Percentiles rank a stretch among this genome's conserved stretches.
Conservation (phyloP, 2,888 invertebrate species). For the Camponotus fellah region DNA sequence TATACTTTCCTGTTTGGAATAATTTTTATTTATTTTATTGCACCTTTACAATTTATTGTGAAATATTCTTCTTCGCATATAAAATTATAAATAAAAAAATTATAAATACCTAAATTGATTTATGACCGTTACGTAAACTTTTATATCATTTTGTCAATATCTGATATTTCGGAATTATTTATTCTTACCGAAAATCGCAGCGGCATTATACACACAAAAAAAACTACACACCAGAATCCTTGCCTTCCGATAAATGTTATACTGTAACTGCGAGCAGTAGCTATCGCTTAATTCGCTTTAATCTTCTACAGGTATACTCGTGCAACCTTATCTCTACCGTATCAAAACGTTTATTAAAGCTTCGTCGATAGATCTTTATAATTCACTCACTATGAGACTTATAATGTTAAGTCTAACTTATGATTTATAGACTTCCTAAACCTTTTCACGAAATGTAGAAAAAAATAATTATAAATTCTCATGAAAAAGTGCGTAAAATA, state of each 20-base stretch:
- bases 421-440: background rate
- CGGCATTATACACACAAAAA: background rate
- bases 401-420: background rate
- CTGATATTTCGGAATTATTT: background rate
- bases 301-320: background rate
- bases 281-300: slow-evolving; percentile 19
- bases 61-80: background rate
- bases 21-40: too few relatives aligned
- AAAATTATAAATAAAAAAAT: background rate
- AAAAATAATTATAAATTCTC: background rate
- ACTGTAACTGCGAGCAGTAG: slow-evolving; percentile 14
- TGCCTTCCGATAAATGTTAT: background rate
- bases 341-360: slow-evolving; percentile 16
- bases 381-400: background rate
- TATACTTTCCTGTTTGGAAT: too few relatives aligned
- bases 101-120: background rate
- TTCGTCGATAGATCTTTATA: slow-evolving; percentile 27
- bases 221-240: background rate
- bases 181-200: slow-evolving; percentile 12
- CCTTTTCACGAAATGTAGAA: background rate
- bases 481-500: background rate
- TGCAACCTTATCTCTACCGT: slow-evolving; percentile 32
- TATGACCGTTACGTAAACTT: background rate
- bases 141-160: background rate
- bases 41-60: too few relatives aligned